These are phyloP conservation scores for Papilio demoleus DNA, from an alignment of 2,888 invertebrate genomes.

Conservation along the genomic window DNA sequence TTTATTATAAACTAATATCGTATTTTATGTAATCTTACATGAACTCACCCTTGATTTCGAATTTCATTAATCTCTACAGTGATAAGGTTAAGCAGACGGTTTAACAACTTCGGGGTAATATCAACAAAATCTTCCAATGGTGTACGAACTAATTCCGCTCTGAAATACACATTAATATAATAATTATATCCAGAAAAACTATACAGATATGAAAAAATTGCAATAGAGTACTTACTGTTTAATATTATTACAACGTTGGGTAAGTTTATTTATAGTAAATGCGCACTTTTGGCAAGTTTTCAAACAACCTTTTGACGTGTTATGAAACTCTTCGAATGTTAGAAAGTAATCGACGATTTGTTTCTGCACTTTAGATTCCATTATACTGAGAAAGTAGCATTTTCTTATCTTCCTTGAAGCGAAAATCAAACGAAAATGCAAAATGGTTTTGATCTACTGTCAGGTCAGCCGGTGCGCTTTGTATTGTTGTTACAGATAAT, in stretches of 20 bases:
- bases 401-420: slow-evolving; percentile 33
- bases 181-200: background rate
- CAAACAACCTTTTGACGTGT: slow-evolving; percentile 74
- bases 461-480: slow-evolving; percentile 2
- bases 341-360: slow-evolving; percentile 80
- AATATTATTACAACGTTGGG: slow-evolving; percentile 78
- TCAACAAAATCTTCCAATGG: slow-evolving; percentile 73
- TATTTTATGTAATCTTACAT: background rate
- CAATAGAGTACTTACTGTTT: slow-evolving; percentile 68
- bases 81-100: slow-evolving; percentile 70
- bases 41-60: slow-evolving; percentile 68
- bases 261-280: slow-evolving; percentile 78
- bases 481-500: background rate
- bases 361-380: slow-evolving; percentile 80
- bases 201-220: slow-evolving; percentile 32
- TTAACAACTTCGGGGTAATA: slow-evolving; percentile 69
- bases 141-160: slow-evolving; percentile 70
- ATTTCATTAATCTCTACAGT: slow-evolving; percentile 72
- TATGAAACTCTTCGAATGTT: slow-evolving; percentile 76
- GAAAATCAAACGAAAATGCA: slow-evolving; percentile 7
- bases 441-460: background rate
- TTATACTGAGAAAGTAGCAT: slow-evolving; percentile 54
- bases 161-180: slow-evolving; percentile 55
- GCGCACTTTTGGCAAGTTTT: slow-evolving; percentile 79
- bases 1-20: no score